Base-by-base conservation (phyloP, 2,888 invertebrate genomes). In the Nemotelus pantherinus region DNA sequence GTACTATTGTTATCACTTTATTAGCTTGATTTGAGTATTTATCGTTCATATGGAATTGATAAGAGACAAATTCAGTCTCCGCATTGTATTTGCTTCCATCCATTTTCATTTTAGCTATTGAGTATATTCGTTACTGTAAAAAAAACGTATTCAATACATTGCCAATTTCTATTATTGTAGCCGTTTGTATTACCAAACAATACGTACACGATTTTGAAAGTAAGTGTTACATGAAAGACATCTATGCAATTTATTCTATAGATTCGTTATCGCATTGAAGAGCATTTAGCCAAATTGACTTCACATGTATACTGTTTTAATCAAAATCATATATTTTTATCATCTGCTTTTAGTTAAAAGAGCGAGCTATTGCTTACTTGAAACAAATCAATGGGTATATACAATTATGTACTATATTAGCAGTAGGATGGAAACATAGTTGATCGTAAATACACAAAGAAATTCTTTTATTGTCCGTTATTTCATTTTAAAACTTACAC, bases 361-460 rank as follows among this genome's bases (percentile, higher is more conserved):
- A 4, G 25, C 25, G 57, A 10, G 63, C 63, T 43, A 43, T 53
- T 63, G 63, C 63, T 63, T 63, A 7, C 7, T 63, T 43, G 39
- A 7, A 41, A 63, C 10, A 9, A 57, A 43, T 63, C 25, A 25
- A 25, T 25, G 25, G 1, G 25, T 1, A 25, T 25, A 25, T 25
- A 25, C 25, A 25, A 63, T 63, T 63, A 63, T 63, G 63, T 63
- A 63, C 63, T 43, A 63, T 63, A 63, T 43, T 63, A 63, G 63
- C 43, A 63, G 63, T 63, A 63, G 63, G 43, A 63, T 63, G 63
- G 25, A 39, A 63, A 63, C 63, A 7, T 63, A 63, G 43, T 43
- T 63, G 5, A 43, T 63, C 39, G 43, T 43, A 63, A 41, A 41
- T 63, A 63, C 63, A 63, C 4, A 3, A 39, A 25, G 25, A 25